These are phyloP conservation scores for Ciconia stormi DNA, from an alignment of 2,113 vertebrate species.

Conservation along the genomic window DNA sequence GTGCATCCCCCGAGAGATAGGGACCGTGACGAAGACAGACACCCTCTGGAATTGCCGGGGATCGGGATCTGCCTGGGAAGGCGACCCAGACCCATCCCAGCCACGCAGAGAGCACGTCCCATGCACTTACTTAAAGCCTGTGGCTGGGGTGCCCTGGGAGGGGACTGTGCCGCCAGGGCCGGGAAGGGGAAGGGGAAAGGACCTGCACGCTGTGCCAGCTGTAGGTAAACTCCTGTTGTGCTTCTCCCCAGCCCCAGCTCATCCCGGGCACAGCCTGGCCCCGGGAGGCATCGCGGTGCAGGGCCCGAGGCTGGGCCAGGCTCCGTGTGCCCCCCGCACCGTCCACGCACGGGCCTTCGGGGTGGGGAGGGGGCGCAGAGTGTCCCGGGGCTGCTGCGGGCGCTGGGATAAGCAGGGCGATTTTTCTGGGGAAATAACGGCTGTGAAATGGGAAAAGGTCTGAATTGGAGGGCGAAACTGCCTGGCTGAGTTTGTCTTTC, in stretches of 20 bases:
- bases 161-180: too few species aligned
- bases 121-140: background rate
- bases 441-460: background rate
- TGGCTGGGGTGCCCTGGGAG: background rate
- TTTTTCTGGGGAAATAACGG: background rate
- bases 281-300: background rate
- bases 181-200: background rate
- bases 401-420: background rate
- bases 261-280: too few species aligned
- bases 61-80: fast-evolving
- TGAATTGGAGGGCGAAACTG: background rate
- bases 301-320: background rate
- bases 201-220: background rate
- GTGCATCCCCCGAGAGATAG: fast-evolving
- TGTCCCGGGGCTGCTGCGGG: fast-evolving
- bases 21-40: background rate
- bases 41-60: fast-evolving
- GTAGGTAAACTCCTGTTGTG: background rate
- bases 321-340: background rate
- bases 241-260: background rate
- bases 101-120: background rate
- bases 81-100: background rate
- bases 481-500: background rate
- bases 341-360: fast-evolving
- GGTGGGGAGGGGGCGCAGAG: fast-evolving